Evolutionary conservation across 2,888 invertebrate genomes (phyloP).

Genomic region (Catocala nupta): DNA sequence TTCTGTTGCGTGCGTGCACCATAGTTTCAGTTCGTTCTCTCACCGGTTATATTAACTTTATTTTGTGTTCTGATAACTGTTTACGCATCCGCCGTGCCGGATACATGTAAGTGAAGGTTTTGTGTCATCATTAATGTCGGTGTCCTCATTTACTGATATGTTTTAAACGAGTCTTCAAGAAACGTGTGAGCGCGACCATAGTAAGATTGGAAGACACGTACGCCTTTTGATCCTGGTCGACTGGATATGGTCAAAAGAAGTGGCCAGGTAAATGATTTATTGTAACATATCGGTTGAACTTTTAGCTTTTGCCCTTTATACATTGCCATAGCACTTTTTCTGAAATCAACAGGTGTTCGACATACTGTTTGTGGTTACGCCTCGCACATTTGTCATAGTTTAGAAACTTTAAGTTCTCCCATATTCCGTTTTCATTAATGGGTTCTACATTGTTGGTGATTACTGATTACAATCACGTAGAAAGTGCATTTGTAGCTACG

Average conservation of each 20-base stretch:
- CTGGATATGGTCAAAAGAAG: slow-evolving; percentile 70
- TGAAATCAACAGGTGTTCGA: slow-evolving; percentile 69
- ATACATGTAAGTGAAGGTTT: slow-evolving; percentile 80
- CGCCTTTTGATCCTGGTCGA: slow-evolving; percentile 53
- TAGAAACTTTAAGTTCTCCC: slow-evolving; percentile 12
- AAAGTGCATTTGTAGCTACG: slow-evolving; percentile 15
- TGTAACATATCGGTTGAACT: slow-evolving; percentile 31
- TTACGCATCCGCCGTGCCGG: slow-evolving; percentile 62
- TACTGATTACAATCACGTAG: slow-evolving; percentile 14
- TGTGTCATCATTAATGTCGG: slow-evolving; percentile 73
- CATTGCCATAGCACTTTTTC: slow-evolving; percentile 37
- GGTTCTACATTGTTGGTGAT: slow-evolving; percentile 12
- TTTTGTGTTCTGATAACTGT: slow-evolving; percentile 69
- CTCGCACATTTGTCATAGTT: slow-evolving; percentile 33
- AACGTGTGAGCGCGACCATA: slow-evolving; percentile 67
- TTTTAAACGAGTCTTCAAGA: slow-evolving; percentile 65
- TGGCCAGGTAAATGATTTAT: slow-evolving; percentile 63
- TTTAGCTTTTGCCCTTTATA: slow-evolving; percentile 32
- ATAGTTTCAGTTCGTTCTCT: slow-evolving; percentile 67
- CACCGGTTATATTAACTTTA: slow-evolving; percentile 67
- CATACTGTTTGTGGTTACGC: slow-evolving; percentile 48
- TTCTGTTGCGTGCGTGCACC: slow-evolving; percentile 72
- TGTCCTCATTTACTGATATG: slow-evolving; percentile 69
- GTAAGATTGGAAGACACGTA: slow-evolving; percentile 58
- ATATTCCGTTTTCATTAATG: slow-evolving; percentile 15